Base-by-base conservation (phyloP, 2,888 invertebrate genomes). In the Arge pagana region DNA sequence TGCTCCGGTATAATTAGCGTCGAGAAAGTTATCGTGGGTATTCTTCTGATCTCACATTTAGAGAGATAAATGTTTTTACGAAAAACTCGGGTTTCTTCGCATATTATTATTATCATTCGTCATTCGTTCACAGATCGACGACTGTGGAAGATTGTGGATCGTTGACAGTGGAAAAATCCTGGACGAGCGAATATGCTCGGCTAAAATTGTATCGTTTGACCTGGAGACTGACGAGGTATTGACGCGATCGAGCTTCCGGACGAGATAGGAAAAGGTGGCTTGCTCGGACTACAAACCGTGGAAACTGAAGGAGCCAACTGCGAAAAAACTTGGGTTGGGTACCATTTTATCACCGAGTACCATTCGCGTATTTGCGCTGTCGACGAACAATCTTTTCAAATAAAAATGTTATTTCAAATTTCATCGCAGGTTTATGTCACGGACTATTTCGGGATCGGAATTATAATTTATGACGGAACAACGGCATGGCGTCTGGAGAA, bases 181-280 rank as follows among this genome's bases (percentile, higher is more conserved):
- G 1, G 80, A 81, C 0, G 58, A 65, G 0, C 81, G 82, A 61
- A 65, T 79, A 10, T 93, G 92, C 64, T 81, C 83, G 0, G 85
- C 91, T 0, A 87, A 91, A 70, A 72, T 92, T 7, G 73, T 90
- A 1, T 84, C 86, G 1, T 89, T 90, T 64, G 85, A 90, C 72
- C 74, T 90, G 42, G 64, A 65, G 28, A 85, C 80, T 0, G 69
- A 78, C 50, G 50, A 54, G 19, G 56, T 78, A 28, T 48, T 78
- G 19, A 64, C 61, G 62, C 73, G 81, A n/a, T 85, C 85, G 62
- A 75, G 78, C 42, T 78, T 88, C 50, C 83, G 84, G 5, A 62
- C 67, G 0, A 74, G 45, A 45, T 15, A 30, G 18, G 0, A 3
- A 24, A 3, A 64, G 68, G 10, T 35, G 63, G 8, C n/a, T n/a